Base-by-base conservation (phyloP, 2,888 invertebrate genomes). In the Spicauda simplicius region DNA sequence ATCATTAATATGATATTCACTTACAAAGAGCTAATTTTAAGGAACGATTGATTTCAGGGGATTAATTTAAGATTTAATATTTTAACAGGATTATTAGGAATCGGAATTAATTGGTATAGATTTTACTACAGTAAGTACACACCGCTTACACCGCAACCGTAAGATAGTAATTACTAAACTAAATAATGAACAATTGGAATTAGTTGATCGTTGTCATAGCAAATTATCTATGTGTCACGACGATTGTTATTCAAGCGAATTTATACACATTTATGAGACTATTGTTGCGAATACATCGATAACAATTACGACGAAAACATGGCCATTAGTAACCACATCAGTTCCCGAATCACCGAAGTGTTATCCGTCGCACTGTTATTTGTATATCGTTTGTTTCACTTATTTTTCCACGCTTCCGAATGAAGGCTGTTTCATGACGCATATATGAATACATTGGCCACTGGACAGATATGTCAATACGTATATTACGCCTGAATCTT, bases 241-340 rank as follows among this genome's bases (percentile, higher is more conserved):
- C 25, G 25, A 16, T 16, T 11, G 25, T 50, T 50, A 50, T 53
- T 53, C 14, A 11, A 53, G 53, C 53, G 53, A 53, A 53, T 53
- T 25, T 20, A 53, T 12, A 53, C 25, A 25, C 25, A 53, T 53
- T 20, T 53, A 53, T 53, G 53, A 5, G 20, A 53, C 53, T 53
- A 56, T 58, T 58, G 58, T 58, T 41, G n/a, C n/a, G 45, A 45
- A 45, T 58, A 45, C 14, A 58, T 45, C 41, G 58, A 12, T 58
- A 45, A 58, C 45, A 58, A 20, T 58, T 45, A 58, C 20, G 20
- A 20, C n/a, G 20, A 45, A 58, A 58, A 58, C 58, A 58, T 58
- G 19, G 20, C 45, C 45, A 58, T 58, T 58, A 58, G 45, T 37
- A 37, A 57, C 37, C 56, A 57, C 58, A 45, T 58, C 41, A 41